These are phyloP conservation scores for Pollicipes pollicipes DNA, from an alignment of 1,140 invertebrate species.

Conservation along the genomic window DNA sequence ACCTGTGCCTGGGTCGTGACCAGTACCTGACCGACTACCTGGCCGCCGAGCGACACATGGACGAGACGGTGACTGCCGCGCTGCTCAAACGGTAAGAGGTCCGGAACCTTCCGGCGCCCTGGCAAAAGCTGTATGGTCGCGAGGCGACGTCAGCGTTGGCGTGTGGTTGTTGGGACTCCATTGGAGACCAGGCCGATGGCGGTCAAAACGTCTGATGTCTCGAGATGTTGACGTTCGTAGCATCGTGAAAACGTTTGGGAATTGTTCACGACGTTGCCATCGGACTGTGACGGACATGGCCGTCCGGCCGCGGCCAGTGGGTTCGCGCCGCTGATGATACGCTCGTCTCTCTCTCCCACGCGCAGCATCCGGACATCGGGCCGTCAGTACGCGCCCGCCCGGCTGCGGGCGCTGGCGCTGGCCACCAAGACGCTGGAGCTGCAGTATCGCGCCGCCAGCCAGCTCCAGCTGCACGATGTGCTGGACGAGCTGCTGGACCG, in stretches of 20 bases:
- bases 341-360: background rate
- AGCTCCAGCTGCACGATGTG: background rate
- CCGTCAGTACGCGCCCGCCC: background rate
- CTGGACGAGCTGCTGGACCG: background rate
- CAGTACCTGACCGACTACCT: background rate
- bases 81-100: background rate
- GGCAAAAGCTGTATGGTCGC: too few relatives aligned
- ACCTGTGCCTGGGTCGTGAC: background rate
- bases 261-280: too few relatives aligned
- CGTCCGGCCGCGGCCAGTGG: too few relatives aligned
- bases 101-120: too few relatives aligned
- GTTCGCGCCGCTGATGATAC: too few relatives aligned
- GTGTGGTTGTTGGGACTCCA: too few relatives aligned
- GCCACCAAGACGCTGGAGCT: background rate
- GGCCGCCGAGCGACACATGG: background rate
- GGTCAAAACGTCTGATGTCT: too few relatives aligned
- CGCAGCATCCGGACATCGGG: background rate
- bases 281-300: too few relatives aligned
- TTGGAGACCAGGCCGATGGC: too few relatives aligned
- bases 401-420: background rate
- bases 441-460: background rate
- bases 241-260: too few relatives aligned
- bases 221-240: too few relatives aligned
- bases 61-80: background rate
- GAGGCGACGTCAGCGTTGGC: too few relatives aligned